Percentiles rank a stretch among this genome's conserved stretches.
Conservation (phyloP, 2,113 vertebrate species). For the Festucalex cinctus region DNA sequence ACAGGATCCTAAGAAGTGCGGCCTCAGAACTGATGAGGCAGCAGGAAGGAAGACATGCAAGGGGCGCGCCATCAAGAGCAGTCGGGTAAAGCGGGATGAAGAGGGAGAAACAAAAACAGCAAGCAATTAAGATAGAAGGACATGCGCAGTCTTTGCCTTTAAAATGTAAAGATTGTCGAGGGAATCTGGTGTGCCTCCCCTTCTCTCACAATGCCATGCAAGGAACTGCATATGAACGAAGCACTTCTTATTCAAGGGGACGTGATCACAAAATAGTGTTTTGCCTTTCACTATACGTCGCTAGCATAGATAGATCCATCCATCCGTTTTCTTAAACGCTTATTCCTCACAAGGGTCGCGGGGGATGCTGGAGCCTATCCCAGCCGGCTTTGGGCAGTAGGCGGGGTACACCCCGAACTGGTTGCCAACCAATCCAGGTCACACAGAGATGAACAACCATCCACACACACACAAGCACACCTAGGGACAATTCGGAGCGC, state of each 20-base stretch:
- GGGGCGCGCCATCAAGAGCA: conserved; percentile 11
- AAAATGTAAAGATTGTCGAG: not conserved
- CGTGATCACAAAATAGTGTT: not conserved
- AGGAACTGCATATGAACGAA: no score
- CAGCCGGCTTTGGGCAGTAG: no score
- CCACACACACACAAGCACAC: no score
- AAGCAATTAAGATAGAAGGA: conserved; percentile 7
- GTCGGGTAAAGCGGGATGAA: conserved; percentile 12
- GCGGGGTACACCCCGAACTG: no score
- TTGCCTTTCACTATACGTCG: not conserved
- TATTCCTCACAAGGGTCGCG: no score
- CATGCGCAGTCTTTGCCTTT: not conserved
- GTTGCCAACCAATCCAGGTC: no score
- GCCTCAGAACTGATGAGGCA: conserved; percentile 61
- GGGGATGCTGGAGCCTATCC: no score
- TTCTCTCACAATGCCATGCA: not conserved
- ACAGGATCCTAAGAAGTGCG: conserved; percentile 59
- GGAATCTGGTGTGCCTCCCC: not conserved
- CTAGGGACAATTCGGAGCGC: no score
- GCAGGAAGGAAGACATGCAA: conserved; percentile 39
- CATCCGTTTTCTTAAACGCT: no score
- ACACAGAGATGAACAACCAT: no score
- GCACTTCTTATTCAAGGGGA: no score
- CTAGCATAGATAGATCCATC: not conserved
- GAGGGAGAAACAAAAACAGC: conserved; percentile 9